Conservation (phyloP, 2,797 vertebrate genomes). For the Schizopygopsis malacanthus region DNA sequence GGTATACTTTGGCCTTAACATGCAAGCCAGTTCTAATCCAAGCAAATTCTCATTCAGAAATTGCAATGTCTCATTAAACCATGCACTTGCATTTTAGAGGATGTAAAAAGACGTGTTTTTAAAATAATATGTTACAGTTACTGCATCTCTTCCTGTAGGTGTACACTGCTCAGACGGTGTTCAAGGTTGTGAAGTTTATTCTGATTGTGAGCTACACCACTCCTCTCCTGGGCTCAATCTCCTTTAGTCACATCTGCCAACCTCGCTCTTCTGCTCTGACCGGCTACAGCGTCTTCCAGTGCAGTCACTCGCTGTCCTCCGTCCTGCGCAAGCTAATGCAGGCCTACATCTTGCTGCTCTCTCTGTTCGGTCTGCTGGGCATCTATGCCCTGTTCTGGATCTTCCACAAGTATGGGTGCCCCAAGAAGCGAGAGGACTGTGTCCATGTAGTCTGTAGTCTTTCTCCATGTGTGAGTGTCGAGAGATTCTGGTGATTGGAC, state of each 20-base stretch:
- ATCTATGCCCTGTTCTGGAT: conserved; percentile 82
- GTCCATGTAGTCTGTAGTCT: conserved; percentile 21
- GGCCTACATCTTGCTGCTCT: conserved; percentile 78
- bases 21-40: not conserved
- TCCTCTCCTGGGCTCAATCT: conserved; percentile 77
- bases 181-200: conserved; percentile 76
- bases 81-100: not conserved
- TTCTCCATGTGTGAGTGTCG: conserved; percentile 7
- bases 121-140: not conserved
- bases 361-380: conserved; percentile 78
- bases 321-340: conserved; percentile 80
- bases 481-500: conserved; percentile 10
- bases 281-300: conserved; percentile 79
- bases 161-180: conserved; percentile 80
- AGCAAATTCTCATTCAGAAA: not conserved
- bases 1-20: not conserved
- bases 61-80: not conserved
- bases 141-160: conserved; percentile 67
- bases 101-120: not conserved
- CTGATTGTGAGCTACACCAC: conserved; percentile 78
- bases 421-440: not conserved
- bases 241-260: conserved; percentile 78
- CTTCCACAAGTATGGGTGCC: conserved; percentile 72
- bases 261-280: conserved; percentile 72
- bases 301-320: conserved; percentile 81